phyloP scores from a whole-genome alignment of 2,113 vertebrate genomes.

The Onychostruthus taczanowskii region DNA sequence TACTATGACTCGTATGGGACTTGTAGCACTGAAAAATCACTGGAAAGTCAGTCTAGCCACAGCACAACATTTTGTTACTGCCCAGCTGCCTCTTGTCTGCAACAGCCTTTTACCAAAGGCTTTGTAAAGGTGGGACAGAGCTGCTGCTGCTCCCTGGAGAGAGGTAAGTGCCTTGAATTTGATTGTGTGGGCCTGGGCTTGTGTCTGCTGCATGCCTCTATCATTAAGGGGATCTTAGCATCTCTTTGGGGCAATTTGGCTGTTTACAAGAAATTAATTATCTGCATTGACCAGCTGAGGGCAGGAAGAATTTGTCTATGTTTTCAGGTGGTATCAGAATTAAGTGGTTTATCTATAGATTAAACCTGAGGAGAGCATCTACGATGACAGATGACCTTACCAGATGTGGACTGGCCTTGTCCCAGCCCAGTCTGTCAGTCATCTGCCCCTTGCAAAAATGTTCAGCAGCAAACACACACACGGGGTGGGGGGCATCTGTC shows the following conservation, averaged over 20 bases:
- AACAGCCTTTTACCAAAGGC: not conserved
- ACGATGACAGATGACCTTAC: not conserved
- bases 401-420: not conserved
- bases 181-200: not conserved
- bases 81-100: not conserved
- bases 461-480: not conserved
- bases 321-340: not conserved
- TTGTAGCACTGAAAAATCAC: not conserved
- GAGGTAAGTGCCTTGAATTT: not conserved
- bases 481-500: not conserved
- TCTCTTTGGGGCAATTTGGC: not conserved
- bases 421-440: rapidly evolving
- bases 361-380: not conserved
- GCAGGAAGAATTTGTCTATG: not conserved
- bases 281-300: not conserved
- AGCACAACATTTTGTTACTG: not conserved
- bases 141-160: not conserved
- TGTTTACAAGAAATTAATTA: not conserved
- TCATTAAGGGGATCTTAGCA: not conserved
- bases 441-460: not conserved
- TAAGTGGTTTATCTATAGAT: not conserved
- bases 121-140: not conserved
- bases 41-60: not conserved
- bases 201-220: not conserved
- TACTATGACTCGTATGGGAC: not conserved